These are phyloP conservation scores for Hypolimnas misippus DNA, from an alignment of 2,888 invertebrate species.

Conservation along the genomic window DNA sequence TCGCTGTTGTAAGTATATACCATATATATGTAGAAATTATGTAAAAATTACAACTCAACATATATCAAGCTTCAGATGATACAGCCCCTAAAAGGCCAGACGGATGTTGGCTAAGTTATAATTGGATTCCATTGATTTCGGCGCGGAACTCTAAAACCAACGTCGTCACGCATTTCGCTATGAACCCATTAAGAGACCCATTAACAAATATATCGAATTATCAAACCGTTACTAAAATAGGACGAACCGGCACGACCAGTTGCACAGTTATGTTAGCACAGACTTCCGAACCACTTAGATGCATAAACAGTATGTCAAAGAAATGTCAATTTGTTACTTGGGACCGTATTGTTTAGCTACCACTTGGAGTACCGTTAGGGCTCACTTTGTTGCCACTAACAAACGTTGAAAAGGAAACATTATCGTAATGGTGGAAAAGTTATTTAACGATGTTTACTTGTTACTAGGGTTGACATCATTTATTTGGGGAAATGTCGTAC, in stretches of 20 bases:
- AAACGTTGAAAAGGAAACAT: not conserved
- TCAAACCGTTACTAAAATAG: conserved; percentile 30
- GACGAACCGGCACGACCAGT: conserved; percentile 28
- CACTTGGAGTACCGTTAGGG: conserved; percentile 40
- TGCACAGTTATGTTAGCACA: conserved; percentile 42
- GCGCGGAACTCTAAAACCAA: not conserved
- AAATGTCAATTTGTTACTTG: conserved; percentile 36
- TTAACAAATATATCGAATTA: conserved; percentile 25
- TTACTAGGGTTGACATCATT: not conserved
- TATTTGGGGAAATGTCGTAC: not conserved
- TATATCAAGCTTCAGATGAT: no score
- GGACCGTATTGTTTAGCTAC: conserved; percentile 34
- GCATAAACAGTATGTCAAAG: conserved; percentile 33
- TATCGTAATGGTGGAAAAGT: conserved; percentile 10
- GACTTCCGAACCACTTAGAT: conserved; percentile 36
- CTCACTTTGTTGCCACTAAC: conserved; percentile 28
- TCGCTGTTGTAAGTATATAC: no score
- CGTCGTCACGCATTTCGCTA: conserved; percentile 2
- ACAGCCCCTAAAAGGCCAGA: no score
- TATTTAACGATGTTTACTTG: conserved; percentile 16
- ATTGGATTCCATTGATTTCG: no score
- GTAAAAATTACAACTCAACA: no score
- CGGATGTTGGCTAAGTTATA: no score
- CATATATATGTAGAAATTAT: no score
- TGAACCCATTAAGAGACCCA: conserved; percentile 1